Base-by-base conservation (phyloP, 1,140 invertebrate species). In the Leguminivora glycinivorella region DNA sequence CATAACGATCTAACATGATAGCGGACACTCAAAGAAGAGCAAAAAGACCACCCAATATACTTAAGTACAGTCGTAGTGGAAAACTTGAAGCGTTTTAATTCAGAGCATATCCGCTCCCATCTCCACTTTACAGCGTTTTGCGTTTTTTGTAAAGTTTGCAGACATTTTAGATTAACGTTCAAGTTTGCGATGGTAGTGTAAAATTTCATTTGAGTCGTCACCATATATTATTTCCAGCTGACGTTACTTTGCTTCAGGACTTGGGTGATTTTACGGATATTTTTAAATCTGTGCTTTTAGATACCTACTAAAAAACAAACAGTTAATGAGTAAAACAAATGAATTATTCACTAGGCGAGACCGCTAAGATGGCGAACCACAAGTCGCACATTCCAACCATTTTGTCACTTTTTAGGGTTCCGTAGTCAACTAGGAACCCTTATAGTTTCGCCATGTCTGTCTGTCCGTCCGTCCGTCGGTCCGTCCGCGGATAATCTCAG, bases 141-240 rank as follows among this genome's bases (percentile, higher is more conserved):
- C 40, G 19, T 63, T 63, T 63, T 63, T 63, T 29, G 58, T 29
- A 14, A 63, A 63, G 58, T 63, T 63, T 9, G 26, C 58, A 63
- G 58, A 63, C 58, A 63, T 63, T 63, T 63, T 63, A 63, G 58
- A 63, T 63, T 63, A 63, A 63, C 58, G 58, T 29, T 63, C n/a
- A 63, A 29, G 47, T 52, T 52, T 19, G 58, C 25, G 58, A 52
- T 1, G 25, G n/a, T 29, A 29, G n/a, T 29, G 58, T 63, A 29
- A 29, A 63, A 63, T 63, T 60, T 63, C 58, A 63, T 63, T 63
- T 29, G 25, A 29, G 4, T 63, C 58, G 58, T 63, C 58, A 31
- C 25, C 58, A 58, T 58, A 63, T 63, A 63, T 63, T 63, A 63
- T 31, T 63, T 63, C 58, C 58, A 29, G 58, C 25, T 29, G 58